Conservation (phyloP, 1,140 invertebrate genomes). For the Bombyx mori region ASM3026992v2 NC_085124.1:13956001-13956500, state of each 20-base stretch:
- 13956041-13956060: slow-evolving; percentile 9
- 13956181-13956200: slow-evolving; percentile 23
- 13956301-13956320: background rate
- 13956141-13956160: slow-evolving; percentile 27
- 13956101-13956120: slow-evolving; percentile 22
- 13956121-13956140: slow-evolving; percentile 20
- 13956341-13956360: no score
- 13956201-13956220: slow-evolving; percentile 26
- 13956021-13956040: slow-evolving; percentile 22
- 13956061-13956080: slow-evolving; percentile 22
- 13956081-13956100: slow-evolving; percentile 27
- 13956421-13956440: no score
- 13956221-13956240: slow-evolving; percentile 23
- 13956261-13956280: background rate
- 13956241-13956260: slow-evolving; percentile 22
- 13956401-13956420: no score
- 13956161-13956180: slow-evolving; percentile 23
- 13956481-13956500: no score
- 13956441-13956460: no score
- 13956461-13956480: no score
- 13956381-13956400: no score
- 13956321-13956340: background rate
- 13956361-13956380: no score
- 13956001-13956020: slow-evolving; percentile 26
- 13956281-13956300: slow-evolving; percentile 2